Base-by-base conservation (phyloP, 2,797 vertebrate genomes). In the Silurus aristotelis region DNA sequence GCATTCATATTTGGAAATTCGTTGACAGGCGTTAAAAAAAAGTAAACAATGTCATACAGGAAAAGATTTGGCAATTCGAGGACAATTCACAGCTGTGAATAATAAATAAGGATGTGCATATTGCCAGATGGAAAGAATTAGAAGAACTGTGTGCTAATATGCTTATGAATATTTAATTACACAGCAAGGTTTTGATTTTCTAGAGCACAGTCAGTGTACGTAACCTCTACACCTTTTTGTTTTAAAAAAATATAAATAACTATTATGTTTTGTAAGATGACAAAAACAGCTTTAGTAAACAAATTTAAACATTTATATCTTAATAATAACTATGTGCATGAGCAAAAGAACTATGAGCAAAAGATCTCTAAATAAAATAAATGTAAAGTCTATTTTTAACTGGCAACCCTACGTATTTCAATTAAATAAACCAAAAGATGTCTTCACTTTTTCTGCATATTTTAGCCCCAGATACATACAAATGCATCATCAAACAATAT, bases 81-180 rank as follows among this genome's bases (percentile, higher is more conserved):
- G 58, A 68, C 73, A 88, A 38, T 83, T 64, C 72, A 55, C 67
- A 76, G 43, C 60, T 55, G 55, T 86, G 80, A 87, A 90, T 86
- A 87, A 87, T 85, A 46, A 78, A 79, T 46, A 87, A 46, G 7
- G 70, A 82, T 83, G 80, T 83, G 72, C 83, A 61, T 72, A 48
- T 60, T 52, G 78, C 82, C 78, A 84, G 76, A 68, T 31, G 31
- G 71, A 81, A 38, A 75, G 52, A 31, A 68, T 73, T 73, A 80
- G 80, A 71, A 76, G 77, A 64, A 56, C 68, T 31, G 86, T 61
- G 52, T 38, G 31, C 76, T 75, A 31, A 84, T 61, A 31, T 38
- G 48, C 76, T 75, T n/a, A 84, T 81, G 67, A 81, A 87, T 75
- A 80, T 83, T 87, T 80, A 8, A 80, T 80, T 72, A 64, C 78